A percentile compares a stretch with the other conserved stretches of the same genome.
These are phyloP conservation scores for Actinostola sp. DNA, from an alignment of 92 coral and sea anemone species.

Conservation along the genomic window DNA sequence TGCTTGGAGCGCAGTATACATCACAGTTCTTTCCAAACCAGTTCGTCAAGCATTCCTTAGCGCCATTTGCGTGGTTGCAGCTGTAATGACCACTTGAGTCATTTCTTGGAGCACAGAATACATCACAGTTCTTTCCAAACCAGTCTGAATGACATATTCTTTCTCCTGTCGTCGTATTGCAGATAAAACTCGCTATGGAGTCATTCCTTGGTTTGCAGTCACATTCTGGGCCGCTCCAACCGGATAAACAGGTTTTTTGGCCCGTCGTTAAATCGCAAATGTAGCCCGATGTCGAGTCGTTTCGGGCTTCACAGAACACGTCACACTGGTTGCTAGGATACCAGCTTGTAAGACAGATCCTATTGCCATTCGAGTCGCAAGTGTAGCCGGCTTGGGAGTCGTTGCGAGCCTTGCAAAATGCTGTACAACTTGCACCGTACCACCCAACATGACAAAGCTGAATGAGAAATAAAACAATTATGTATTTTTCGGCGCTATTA, in stretches of 20 bases:
- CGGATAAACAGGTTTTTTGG: slow-evolving; percentile 51
- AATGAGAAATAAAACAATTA: background rate
- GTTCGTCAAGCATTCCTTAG: slow-evolving; percentile 48
- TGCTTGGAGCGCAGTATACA: slow-evolving; percentile 49
- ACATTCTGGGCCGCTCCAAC: slow-evolving; percentile 85
- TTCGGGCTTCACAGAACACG: slow-evolving; percentile 35
- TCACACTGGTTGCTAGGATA: slow-evolving; percentile 51
- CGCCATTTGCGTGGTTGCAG: slow-evolving; percentile 59
- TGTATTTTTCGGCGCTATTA: background rate
- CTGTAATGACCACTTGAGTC: slow-evolving; percentile 56
- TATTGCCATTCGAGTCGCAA: slow-evolving; percentile 35
- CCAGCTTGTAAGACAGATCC: slow-evolving; percentile 29
- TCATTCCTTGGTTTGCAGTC: slow-evolving; percentile 74
- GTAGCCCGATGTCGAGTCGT: slow-evolving; percentile 44
- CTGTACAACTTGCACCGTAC: slow-evolving; percentile 48
- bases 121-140: slow-evolving; percentile 57
- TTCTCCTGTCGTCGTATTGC: slow-evolving; percentile 71
- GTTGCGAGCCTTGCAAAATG: slow-evolving; percentile 32
- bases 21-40: slow-evolving; percentile 77
- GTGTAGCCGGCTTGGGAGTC: slow-evolving; percentile 50
- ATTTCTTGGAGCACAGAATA: slow-evolving; percentile 53
- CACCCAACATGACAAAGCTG: slow-evolving; percentile 42
- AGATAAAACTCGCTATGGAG: slow-evolving; percentile 53
- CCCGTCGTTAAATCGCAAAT: slow-evolving; percentile 49
- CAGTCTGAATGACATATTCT: slow-evolving; percentile 66